phyloP scores from a whole-genome alignment of 2,888 invertebrate species.

The Alitta virens region DNA sequence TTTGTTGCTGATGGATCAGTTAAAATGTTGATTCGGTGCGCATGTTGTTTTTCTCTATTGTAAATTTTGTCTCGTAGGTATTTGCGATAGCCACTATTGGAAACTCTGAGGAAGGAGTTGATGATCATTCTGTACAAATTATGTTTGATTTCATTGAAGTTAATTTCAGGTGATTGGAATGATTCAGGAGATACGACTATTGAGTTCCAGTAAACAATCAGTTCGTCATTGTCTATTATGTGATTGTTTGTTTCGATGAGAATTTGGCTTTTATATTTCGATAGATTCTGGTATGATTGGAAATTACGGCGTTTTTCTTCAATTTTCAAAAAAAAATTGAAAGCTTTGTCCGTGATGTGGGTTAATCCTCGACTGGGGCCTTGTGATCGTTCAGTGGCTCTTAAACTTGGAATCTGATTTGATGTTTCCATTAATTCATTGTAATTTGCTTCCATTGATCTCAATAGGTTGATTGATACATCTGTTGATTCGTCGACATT shows the following conservation, averaged over 20 bases:
- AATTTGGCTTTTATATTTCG: background rate
- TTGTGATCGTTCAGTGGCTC: background rate
- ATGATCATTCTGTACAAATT: background rate
- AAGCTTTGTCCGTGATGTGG: background rate
- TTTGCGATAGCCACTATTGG: background rate
- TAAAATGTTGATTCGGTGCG: background rate
- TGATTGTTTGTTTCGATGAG: background rate
- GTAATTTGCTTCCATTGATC: background rate
- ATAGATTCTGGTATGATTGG: background rate
- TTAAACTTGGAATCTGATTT: background rate
- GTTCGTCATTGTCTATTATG: too few species aligned
- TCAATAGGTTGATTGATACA: background rate
- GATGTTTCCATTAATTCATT: background rate
- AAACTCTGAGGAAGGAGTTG: background rate
- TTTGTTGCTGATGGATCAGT: too few species aligned
- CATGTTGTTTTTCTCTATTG: background rate
- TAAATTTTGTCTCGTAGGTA: background rate
- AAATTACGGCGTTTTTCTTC: background rate
- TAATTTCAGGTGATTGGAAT: too few species aligned
- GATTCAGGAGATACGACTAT: too few species aligned
- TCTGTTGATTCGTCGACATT: background rate
- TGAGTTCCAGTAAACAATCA: too few species aligned
- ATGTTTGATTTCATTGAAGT: too few species aligned
- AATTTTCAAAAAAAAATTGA: background rate
- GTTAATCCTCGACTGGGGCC: background rate